These are phyloP conservation scores for Lampris megalopsis DNA, from an alignment of 2,113 vertebrate genomes.

Conservation along the genomic window DNA sequence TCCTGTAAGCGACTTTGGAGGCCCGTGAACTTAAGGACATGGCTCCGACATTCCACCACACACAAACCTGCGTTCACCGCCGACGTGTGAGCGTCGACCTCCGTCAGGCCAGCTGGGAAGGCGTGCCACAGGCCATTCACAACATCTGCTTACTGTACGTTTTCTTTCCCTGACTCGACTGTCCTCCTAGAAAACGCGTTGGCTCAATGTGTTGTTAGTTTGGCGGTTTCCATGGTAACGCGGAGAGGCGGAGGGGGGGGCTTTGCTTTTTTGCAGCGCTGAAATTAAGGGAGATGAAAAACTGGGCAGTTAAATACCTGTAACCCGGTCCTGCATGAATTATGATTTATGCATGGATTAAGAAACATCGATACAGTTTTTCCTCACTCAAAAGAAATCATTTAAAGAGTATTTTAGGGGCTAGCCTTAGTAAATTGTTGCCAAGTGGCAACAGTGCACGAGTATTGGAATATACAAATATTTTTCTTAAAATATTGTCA, in stretches of 20 bases:
- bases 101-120: too few species aligned
- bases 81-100: not conserved
- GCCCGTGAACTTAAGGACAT: slow-evolving; percentile 67
- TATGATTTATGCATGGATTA: too few species aligned
- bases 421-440: too few species aligned
- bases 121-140: not conserved
- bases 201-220: slow-evolving; percentile 59
- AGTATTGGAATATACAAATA: too few species aligned
- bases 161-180: not conserved
- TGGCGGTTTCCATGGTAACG: slow-evolving; percentile 67
- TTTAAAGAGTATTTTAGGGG: too few species aligned
- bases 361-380: too few species aligned
- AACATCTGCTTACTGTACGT: not conserved
- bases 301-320: too few species aligned
- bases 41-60: slow-evolving; percentile 27
- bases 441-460: too few species aligned
- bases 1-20: slow-evolving; percentile 72
- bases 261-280: not conserved
- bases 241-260: slow-evolving; percentile 7
- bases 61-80: not conserved
- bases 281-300: too few species aligned
- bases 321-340: too few species aligned
- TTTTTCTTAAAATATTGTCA: too few species aligned
- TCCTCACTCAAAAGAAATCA: too few species aligned
- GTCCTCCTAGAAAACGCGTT: not conserved